Evolutionary conservation across 1,140 invertebrate species (phyloP).

Genomic region (Musca domestica): DNA sequence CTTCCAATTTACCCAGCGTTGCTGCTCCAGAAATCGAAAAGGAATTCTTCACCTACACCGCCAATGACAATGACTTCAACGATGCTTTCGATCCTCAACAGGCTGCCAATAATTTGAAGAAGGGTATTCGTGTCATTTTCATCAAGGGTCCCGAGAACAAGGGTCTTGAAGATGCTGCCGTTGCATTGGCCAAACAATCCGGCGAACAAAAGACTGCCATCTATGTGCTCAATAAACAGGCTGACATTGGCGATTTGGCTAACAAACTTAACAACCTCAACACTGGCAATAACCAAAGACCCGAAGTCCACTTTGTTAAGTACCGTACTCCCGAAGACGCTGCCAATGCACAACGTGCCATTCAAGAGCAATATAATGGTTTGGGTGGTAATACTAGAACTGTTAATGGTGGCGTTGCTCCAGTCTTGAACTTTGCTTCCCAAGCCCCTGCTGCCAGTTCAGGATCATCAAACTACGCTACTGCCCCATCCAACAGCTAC

Average conservation of each 20-base stretch:
- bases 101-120: conserved; percentile 59
- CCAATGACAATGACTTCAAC: conserved; percentile 43
- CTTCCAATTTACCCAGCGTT: background rate
- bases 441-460: conserved; percentile 21
- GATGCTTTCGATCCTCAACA: conserved; percentile 32
- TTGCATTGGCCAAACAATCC: conserved; percentile 60
- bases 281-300: conserved; percentile 34
- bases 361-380: conserved; percentile 46
- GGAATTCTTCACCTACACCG: conserved; percentile 45
- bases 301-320: conserved; percentile 50
- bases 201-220: conserved; percentile 81
- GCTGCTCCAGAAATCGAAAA: conserved; percentile 27
- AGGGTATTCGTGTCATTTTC: conserved; percentile 83
- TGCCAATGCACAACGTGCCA: conserved; percentile 42
- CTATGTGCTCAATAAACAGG: conserved; percentile 76
- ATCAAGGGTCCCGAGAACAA: conserved; percentile 71
- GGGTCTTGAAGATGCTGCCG: conserved; percentile 60
- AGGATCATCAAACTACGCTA: no score
- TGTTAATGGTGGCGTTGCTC: conserved; percentile 40
- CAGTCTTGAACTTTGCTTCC: conserved; percentile 43
- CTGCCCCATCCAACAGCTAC: no score
- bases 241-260: conserved; percentile 39
- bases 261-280: conserved; percentile 43
- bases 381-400: conserved; percentile 36
- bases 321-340: conserved; percentile 47